Evolutionary conservation across 2,113 vertebrate genomes (phyloP), one percentile per base, ranked within the genome.

Genomic region (Cephalopholis sonnerati): DNA sequence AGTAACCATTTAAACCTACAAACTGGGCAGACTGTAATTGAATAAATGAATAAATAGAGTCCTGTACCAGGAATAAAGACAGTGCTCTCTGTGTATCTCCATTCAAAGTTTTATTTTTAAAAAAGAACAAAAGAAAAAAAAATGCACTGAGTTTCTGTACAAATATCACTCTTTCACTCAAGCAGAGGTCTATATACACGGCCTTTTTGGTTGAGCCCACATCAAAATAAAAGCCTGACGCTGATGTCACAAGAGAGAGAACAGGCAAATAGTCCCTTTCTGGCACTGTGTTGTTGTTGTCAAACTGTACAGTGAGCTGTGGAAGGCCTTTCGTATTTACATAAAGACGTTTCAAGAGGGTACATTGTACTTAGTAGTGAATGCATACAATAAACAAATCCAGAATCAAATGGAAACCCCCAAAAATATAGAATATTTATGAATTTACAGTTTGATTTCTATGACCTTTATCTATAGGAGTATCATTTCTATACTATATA

Each of bases 61-160:
- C 22, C 6, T 51, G 32, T 24, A 22, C 18, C 24, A 29, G 18
- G 16, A 77, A 65, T 65, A 44, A 77, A 50, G 32, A 81, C 54
- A 36, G 25, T 58, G 20, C 10, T 80, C 53, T 66, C 24, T 57
- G 29, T 72, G 36, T 71, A 54, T 81, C 44, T 54, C 76, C 70
- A 80, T 83, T 82, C 46, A 89, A 88, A 87, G 68, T 90, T 93
- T 92, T 94, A 91, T 94, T 94, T 75, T 32, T 39, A 41, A 71
- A 66, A 76, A 75, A 62, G 18, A 65, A 87, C 51, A 91, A 90
- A 89, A 89, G 5, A 71, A 87, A 73, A 90, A 90, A 91, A 88
- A 67, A 85, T 36, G 32, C 41, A 44, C 82, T 77, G 63, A 62
- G 24, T 86, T 85, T 84, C 77, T 90, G 66, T 94, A 94, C 90